Conservation (phyloP, 2,113 vertebrate genomes). For the Melanerpes formicivorus region DNA sequence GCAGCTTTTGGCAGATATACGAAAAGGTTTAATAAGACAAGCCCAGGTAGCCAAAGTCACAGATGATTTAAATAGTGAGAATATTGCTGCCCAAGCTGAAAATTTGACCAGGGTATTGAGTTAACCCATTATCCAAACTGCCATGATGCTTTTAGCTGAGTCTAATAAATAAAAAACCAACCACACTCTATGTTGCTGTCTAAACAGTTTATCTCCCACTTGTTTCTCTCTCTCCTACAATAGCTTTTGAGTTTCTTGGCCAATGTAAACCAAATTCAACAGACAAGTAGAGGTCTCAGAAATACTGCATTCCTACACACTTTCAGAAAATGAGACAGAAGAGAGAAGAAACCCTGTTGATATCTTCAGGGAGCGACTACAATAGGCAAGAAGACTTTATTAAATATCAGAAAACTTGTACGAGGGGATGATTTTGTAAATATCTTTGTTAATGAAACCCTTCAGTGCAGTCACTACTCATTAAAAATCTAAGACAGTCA, state of each 20-base stretch:
- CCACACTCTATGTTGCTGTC: background rate
- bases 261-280: background rate
- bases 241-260: background rate
- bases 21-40: constrained; percentile 12
- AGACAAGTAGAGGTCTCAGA: background rate
- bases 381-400: background rate
- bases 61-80: constrained; percentile 34
- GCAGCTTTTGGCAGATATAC: background rate
- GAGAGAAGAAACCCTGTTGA: background rate
- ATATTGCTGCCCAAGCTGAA: background rate
- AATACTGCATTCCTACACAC: background rate
- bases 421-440: background rate
- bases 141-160: background rate
- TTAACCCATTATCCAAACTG: background rate
- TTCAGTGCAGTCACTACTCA: background rate
- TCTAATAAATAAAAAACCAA: background rate
- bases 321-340: background rate
- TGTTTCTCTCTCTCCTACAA: background rate
- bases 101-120: constrained; percentile 38
- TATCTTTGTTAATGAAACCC: background rate
- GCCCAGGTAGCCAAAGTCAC: background rate
- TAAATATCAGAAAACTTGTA: background rate
- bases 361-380: background rate
- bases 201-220: background rate
- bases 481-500: background rate